These are phyloP conservation scores for Acrocephalus kingi DNA, from an alignment of 2,113 vertebrate species.

Conservation along the genomic window DNA sequence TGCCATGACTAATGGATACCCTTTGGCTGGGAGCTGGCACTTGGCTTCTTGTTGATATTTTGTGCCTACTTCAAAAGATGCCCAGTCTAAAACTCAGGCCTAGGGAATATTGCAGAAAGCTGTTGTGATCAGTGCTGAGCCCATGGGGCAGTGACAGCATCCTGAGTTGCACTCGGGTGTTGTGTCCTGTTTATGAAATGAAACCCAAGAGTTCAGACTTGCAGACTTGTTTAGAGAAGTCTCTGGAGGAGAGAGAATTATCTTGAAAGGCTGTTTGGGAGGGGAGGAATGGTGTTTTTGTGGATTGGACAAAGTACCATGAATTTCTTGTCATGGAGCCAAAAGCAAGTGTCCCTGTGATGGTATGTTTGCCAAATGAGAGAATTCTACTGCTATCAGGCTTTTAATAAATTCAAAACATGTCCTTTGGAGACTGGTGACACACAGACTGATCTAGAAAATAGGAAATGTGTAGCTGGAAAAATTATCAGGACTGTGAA, in stretches of 20 bases:
- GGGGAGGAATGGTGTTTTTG: slow-evolving; percentile 32
- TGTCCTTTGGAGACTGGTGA: slow-evolving; percentile 32
- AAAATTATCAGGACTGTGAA: slow-evolving; percentile 12
- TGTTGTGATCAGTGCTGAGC: slow-evolving; percentile 84
- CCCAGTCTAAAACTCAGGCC: slow-evolving; percentile 85
- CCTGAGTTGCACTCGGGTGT: slow-evolving; percentile 82
- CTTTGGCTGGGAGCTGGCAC: slow-evolving; percentile 85
- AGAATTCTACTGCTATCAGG: slow-evolving; percentile 20
- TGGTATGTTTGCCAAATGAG: slow-evolving; percentile 7
- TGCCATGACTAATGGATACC: slow-evolving; percentile 76
- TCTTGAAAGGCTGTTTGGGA: slow-evolving; percentile 23
- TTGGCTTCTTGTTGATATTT: slow-evolving; percentile 84
- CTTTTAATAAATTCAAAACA: slow-evolving; percentile 47
- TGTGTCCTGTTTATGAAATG: slow-evolving; percentile 89
- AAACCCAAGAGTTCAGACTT: slow-evolving; percentile 63
- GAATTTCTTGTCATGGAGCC: slow-evolving; percentile 17
- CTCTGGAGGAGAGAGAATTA: slow-evolving; percentile 61
- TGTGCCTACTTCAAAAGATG: slow-evolving; percentile 90
- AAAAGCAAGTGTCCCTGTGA: slow-evolving; percentile 32
- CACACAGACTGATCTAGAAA: slow-evolving; percentile 16
- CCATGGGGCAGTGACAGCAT: slow-evolving; percentile 78
- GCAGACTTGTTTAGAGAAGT: slow-evolving; percentile 49
- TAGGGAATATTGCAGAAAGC: slow-evolving; percentile 90
- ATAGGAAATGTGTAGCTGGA: neutral
- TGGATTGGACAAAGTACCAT: slow-evolving; percentile 18